Evolutionary conservation across 2,888 invertebrate genomes (phyloP), one percentile per base, ranked within the genome.

Genomic region (Ditula angustiorana): DNA sequence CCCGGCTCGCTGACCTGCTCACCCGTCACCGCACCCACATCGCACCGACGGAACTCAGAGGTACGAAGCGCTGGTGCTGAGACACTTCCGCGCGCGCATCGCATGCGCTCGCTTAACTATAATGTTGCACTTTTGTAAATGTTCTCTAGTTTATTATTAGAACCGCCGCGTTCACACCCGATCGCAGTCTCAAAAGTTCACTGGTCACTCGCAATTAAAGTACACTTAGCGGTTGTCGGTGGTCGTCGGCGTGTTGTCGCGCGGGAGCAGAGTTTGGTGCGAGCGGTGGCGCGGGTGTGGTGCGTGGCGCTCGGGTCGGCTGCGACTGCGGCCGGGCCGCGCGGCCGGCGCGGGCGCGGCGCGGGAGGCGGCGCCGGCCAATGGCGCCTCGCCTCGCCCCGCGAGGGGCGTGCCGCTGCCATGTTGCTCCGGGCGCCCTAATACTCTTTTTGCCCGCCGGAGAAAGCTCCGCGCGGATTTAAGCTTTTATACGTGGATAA

Each of bases 401-500:
- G 73, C 76, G 77, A 76, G 83, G 86, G 89, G 87, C 88, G 89
- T 85, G 88, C 82, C 88, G 85, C 86, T 81, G 87, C 89, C 89
- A 88, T 88, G 87, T 86, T 88, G 85, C 85, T 71, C 79, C 77
- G 78, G 73, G 73, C 82, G 81, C 81, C 76, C 84, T 90, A 89
- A 88, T 90, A 88, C 87, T 90, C 90, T 91, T 92, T 92, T 92
- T 90, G 86, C 88, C 86, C 80, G 82, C 80, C 82, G 83, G 90
- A 88, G 91, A 92, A 91, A 92, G 92, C 91, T 90, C 88, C 82
- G 85, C 86, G 86, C 87, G 90, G 92, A 92, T 92, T 91, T 91
- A 89, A 92, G 92, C 91, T 92, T 92, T 92, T 92, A 91, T 90
- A 89, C 88, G 90, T 90, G 90, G 88, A 91, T 92, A 90, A 92